Evolutionary conservation across 2,797 vertebrate genomes (phyloP).

Genomic region (Alexandromys oeconomus): DNA sequence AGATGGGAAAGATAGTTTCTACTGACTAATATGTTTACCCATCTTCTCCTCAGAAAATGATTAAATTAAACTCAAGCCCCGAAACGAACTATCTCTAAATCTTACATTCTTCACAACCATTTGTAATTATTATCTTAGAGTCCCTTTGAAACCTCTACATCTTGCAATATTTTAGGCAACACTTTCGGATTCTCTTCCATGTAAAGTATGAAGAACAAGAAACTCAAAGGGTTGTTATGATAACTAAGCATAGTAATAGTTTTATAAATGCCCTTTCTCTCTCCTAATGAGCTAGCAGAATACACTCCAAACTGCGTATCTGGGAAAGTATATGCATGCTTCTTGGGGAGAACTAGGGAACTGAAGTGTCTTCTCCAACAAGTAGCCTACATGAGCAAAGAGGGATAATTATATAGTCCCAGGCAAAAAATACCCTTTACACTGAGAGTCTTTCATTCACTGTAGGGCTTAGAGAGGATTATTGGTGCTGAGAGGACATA

Average conservation of each 20-base stretch:
- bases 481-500: neutral
- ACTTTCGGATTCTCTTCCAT: slow-evolving; percentile 1
- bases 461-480: neutral
- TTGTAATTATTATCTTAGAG: slow-evolving; percentile 19
- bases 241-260: neutral
- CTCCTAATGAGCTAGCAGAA: neutral
- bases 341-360: neutral
- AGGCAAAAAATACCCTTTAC: neutral
- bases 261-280: slow-evolving; percentile 28
- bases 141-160: slow-evolving; percentile 15
- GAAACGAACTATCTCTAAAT: neutral
- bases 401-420: neutral
- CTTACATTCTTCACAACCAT: neutral
- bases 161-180: neutral
- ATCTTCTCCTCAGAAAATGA: neutral
- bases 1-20: neutral
- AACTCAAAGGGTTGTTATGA: neutral
- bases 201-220: slow-evolving; percentile 13
- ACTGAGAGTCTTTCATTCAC: slow-evolving; percentile 22
- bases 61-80: neutral
- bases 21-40: neutral
- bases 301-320: neutral
- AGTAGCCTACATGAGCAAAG: neutral
- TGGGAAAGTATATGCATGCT: neutral
- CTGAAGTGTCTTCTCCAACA: neutral